Base-by-base conservation (phyloP, 1,140 invertebrate species). In the Macrocentrus cingulum region DNA sequence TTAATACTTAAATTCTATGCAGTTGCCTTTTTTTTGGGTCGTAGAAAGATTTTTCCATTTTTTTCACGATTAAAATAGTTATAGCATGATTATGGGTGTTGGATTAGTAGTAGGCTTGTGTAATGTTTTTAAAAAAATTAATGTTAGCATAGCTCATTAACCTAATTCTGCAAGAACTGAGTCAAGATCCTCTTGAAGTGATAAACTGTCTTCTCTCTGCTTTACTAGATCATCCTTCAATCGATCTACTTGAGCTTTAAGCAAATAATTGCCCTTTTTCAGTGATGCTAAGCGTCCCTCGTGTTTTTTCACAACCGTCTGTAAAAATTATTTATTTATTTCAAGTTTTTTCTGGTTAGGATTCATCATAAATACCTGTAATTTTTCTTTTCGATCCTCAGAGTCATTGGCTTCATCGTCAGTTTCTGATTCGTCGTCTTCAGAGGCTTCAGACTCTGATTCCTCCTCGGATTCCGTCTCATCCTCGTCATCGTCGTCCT, bases 171-270 rank as follows among this genome's bases (percentile, higher is more conserved):
- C 85, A 44, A 91, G 83, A 1, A 91, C 84, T 5, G 90, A 90
- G 72, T 93, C 90, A 60, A 94, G 75, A 76, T 94, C 91, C 68
- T 91, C 86, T 77, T 93, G 87, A 19, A 94, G 74, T 19, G 82
- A 80, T 9, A 85, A 73, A 20, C 90, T 90, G 73, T 88, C 84
- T 66, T 91, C 89, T 68, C 88, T 86, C 63, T 92, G 90, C 70
- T 90, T 90, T 44, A 85, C 84, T 42, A 93, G 83, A 71, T 92
- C 89, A 69, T 94, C 91, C 76, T 92, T 91, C 25, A 92, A 76
- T 67, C 90, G 82, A 73, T 94, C 91, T 1, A 92, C 88, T 70
- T 92, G 92, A 2, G 90, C 88, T 77, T 92, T 91, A 6, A 93
- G 78, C 60, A 93, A 82, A 64, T 91, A 90, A 68, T 93, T 93